Percentiles rank a stretch among this genome's conserved stretches.
phyloP scores from a whole-genome alignment of 1,140 invertebrate species.

The Kradibia gibbosae region DNA sequence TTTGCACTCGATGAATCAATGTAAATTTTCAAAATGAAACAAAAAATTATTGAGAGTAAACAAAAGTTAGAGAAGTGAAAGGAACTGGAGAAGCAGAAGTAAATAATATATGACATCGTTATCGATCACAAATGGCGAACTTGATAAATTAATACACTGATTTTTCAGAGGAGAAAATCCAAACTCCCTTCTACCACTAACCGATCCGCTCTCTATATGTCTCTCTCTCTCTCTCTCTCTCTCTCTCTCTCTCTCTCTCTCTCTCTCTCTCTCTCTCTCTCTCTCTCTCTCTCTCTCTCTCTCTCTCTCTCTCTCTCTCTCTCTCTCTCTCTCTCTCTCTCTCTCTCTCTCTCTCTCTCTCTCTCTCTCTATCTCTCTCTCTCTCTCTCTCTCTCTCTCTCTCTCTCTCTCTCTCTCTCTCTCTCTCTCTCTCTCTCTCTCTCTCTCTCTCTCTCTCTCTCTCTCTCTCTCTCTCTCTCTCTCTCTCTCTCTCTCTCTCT shows the following conservation, averaged over 20 bases:
- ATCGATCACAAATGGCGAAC: conserved; percentile 15
- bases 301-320: neutral
- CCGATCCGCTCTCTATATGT: no score
- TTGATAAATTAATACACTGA: conserved; percentile 39
- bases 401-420: neutral
- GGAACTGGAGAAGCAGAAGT: neutral
- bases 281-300: neutral
- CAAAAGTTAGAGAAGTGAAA: neutral
- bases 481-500: neutral
- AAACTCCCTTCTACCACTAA: no score
- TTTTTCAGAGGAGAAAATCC: conserved; percentile 44
- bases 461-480: neutral
- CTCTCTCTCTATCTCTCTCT: neutral
- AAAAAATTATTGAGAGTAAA: neutral
- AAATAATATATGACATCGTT: conserved; percentile 11
- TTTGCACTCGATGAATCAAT: neutral
- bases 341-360: neutral
- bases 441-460: neutral
- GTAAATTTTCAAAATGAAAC: neutral
- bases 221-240: neutral
- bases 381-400: neutral
- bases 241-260: neutral
- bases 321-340: neutral
- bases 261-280: neutral
- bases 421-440: neutral